These are phyloP conservation scores for Rhodinocichla rosea DNA, from an alignment of 2,113 vertebrate genomes.

Conservation along the genomic window DNA sequence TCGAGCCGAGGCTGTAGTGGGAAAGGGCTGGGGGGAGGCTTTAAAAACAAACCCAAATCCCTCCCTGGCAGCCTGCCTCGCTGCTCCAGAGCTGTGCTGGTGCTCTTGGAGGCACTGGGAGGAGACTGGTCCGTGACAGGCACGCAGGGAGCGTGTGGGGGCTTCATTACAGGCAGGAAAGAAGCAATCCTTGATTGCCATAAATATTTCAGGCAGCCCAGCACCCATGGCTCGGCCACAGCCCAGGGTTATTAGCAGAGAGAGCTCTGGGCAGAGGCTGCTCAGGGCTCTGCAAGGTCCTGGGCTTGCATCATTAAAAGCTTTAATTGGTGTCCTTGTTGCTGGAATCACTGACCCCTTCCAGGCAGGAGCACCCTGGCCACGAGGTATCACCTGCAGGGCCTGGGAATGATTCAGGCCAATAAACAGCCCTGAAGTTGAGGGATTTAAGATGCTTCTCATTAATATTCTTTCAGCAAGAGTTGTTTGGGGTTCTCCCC, in stretches of 20 bases:
- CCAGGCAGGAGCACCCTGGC: background rate
- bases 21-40: background rate
- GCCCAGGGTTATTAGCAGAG: background rate
- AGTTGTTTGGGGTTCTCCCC: background rate
- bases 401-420: background rate
- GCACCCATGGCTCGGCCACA: rapidly evolving
- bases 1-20: constrained; percentile 11
- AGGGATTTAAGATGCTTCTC: background rate
- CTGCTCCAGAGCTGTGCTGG: background rate
- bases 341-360: background rate
- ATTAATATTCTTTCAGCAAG: background rate
- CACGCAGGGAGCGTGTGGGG: rapidly evolving
- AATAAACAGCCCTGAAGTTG: background rate
- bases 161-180: background rate
- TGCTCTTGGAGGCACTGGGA: background rate
- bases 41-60: constrained; percentile 18
- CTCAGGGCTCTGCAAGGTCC: background rate
- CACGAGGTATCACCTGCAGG: background rate
- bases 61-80: background rate
- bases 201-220: background rate
- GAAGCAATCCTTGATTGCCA: background rate
- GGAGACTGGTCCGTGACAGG: background rate
- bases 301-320: background rate
- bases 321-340: constrained; percentile 28
- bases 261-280: background rate